These are phyloP conservation scores for Drosophila melanocephala DNA, from an alignment of 2,888 invertebrate species.

Conservation along the genomic window DNA sequence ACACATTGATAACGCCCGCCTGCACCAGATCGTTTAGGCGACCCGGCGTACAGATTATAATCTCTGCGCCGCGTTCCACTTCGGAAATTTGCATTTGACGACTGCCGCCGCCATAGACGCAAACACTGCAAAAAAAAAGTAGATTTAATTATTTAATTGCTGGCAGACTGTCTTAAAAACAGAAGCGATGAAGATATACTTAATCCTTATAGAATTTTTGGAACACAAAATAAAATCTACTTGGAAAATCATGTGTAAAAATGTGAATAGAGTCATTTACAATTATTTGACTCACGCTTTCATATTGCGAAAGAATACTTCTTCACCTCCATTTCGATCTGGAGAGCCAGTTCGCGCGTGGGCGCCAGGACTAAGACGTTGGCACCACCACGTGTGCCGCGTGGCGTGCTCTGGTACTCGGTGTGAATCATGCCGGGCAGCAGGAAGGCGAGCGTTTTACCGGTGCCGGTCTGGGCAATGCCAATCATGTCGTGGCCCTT, in stretches of 20 bases:
- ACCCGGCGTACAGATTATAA: conserved; percentile 98
- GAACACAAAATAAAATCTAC: neutral
- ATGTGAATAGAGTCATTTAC: neutral
- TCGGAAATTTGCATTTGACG: conserved; percentile 91
- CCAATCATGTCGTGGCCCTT: conserved; percentile 97
- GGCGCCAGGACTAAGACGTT: conserved; percentile 96
- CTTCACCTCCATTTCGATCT: conserved; percentile 95
- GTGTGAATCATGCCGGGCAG: conserved; percentile 97
- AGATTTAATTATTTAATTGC: neutral
- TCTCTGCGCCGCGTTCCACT: conserved; percentile 93
- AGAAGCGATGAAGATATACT: neutral
- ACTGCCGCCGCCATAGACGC: conserved; percentile 96
- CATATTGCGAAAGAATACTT: conserved; percentile 95
- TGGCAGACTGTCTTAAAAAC: neutral
- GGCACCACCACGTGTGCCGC: conserved; percentile 91
- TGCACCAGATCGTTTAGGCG: conserved; percentile 95
- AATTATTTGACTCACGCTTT: conserved; percentile 88
- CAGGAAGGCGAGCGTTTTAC: conserved; percentile 97
- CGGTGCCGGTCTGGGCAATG: conserved; percentile 97
- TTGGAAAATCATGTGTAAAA: neutral
- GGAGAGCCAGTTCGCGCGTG: conserved; percentile 96
- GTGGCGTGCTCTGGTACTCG: conserved; percentile 92
- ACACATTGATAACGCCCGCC: conserved; percentile 90
- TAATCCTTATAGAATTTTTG: neutral
- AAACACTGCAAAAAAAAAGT: conserved; percentile 87